Evolutionary conservation across 2,888 invertebrate genomes (phyloP).

Genomic region (Agonopterix heracliana): DNA sequence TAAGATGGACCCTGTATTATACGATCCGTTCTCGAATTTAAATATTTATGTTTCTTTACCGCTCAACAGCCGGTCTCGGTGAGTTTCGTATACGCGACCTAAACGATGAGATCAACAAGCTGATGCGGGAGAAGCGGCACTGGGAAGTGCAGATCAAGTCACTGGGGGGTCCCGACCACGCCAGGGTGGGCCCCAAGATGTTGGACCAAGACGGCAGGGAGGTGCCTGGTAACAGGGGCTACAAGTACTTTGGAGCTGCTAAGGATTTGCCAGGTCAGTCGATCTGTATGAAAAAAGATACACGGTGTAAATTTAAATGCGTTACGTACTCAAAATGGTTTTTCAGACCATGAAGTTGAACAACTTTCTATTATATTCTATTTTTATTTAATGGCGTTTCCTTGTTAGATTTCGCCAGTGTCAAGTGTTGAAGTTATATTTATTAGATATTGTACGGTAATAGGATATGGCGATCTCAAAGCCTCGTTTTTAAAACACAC

Average conservation of each 20-base stretch:
- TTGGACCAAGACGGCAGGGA: slow-evolving; percentile 95
- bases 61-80: slow-evolving; percentile 89
- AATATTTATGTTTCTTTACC: not conserved
- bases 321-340: too few species aligned
- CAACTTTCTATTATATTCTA: too few species aligned
- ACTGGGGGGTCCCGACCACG: slow-evolving; percentile 96
- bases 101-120: slow-evolving; percentile 99
- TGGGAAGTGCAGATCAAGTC: slow-evolving; percentile 99
- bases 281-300: not conserved
- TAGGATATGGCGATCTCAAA: too few species aligned
- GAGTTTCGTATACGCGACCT: slow-evolving; percentile 98
- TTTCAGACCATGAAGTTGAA: too few species aligned
- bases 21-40: too few species aligned
- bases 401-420: too few species aligned
- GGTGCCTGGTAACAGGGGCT: slow-evolving; percentile 98
- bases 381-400: too few species aligned
- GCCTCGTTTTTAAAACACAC: too few species aligned
- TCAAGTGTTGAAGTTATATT: too few species aligned
- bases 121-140: slow-evolving; percentile 95
- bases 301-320: too few species aligned
- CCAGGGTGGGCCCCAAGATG: slow-evolving; percentile 94
- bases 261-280: slow-evolving; percentile 93
- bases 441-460: too few species aligned
- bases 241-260: slow-evolving; percentile 99
- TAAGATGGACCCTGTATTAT: too few species aligned